Evolutionary conservation across 1,140 invertebrate species (phyloP), one percentile per base, ranked within the genome.

Genomic region (Hypothenemus hampei): DNA sequence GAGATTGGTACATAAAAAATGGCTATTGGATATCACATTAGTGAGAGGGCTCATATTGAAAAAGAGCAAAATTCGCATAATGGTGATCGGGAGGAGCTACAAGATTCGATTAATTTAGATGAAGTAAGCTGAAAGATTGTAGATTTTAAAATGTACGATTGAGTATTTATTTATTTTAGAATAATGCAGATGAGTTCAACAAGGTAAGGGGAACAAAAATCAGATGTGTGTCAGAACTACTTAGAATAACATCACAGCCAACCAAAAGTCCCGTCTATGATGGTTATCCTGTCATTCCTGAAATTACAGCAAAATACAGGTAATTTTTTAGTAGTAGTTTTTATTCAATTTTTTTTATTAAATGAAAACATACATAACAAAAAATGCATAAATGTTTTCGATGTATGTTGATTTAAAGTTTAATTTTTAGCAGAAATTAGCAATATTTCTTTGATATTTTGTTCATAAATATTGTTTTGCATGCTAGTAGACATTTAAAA

Each of bases 31-130:
- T 91, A 93, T 73, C 93, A 97, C 64, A 90, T 97, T 66, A 84
- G 89, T 11, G 91, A 96, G 8, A 78, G 90, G 29, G 89, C 83
- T 15, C 92, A 96, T 71, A 81, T 93, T 59, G 91, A 95, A 71
- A 81, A 86, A 49, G 87, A 91, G 68, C 86, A 90, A 64, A 92
- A 95, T 73, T 55, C 83, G 13, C 80, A 77, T 59, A 89, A 84
- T n/a, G 91, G 56, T 0, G 85, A 93, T 54, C 75, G 83, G 29
- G 89, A 93, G 68, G 90, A 95, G 72, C 79, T 83, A 46, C 83
- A 94, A 72, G 91, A 97, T 67, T 91, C 87, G 63, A 87, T 95
- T 36, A 96, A 96, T 74, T 74, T 97, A 23, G 90, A 93, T n/a
- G 92, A 95, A 75, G 43, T 55, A 29, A 16, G 24, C 21, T 2